Percentiles rank a stretch among this genome's conserved stretches.
phyloP scores from a whole-genome alignment of 64 coral and sea anemone genomes.

The Astreopora myriophthalma region DNA sequence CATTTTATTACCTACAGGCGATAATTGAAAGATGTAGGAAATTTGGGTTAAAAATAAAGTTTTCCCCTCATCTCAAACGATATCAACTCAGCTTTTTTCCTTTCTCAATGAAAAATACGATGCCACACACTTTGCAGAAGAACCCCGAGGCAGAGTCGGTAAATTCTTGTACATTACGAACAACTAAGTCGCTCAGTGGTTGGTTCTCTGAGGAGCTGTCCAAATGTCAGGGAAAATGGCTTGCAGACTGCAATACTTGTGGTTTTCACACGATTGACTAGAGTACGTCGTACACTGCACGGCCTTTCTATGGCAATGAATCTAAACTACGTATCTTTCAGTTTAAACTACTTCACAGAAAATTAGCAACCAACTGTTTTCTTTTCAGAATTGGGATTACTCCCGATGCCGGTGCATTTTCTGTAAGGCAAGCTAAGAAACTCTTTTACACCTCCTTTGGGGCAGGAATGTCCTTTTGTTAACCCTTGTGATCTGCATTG shows the following conservation, averaged over 20 bases:
- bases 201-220: too few relatives aligned
- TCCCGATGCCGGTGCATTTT: neutral
- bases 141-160: too few relatives aligned
- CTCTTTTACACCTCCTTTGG: neutral
- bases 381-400: neutral
- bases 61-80: too few relatives aligned
- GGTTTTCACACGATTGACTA: neutral
- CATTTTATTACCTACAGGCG: too few relatives aligned
- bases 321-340: constrained; percentile 24
- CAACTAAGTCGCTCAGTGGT: too few relatives aligned
- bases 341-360: too few relatives aligned
- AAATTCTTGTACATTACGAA: too few relatives aligned
- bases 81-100: too few relatives aligned
- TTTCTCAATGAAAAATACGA: too few relatives aligned
- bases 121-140: too few relatives aligned
- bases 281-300: neutral
- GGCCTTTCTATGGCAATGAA: neutral
- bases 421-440: neutral
- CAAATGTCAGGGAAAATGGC: neutral
- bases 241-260: neutral
- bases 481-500: neutral
- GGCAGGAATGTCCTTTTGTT: neutral
- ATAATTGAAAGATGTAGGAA: too few relatives aligned
- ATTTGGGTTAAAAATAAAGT: too few relatives aligned
- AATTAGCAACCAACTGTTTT: constrained; percentile 7